Conservation (phyloP, 1,140 invertebrate genomes). For the Paralvinella palmiformis region DNA sequence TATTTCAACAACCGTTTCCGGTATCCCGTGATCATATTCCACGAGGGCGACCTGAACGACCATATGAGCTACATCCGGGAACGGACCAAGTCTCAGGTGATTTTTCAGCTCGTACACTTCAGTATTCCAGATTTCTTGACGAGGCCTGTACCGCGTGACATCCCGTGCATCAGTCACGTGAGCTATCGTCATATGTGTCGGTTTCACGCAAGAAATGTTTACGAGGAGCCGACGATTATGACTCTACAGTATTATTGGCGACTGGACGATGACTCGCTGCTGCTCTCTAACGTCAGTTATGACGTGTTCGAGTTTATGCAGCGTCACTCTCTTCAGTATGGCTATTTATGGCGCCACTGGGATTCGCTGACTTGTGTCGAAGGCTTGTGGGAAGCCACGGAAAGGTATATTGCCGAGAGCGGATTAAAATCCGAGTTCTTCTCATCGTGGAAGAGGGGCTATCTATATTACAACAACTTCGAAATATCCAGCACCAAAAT, state of each 20-base stretch:
- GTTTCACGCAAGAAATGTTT: neutral
- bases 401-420: neutral
- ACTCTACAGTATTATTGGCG: slow-evolving; percentile 1
- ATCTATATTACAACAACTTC: slow-evolving; percentile 11
- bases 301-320: slow-evolving; percentile 10
- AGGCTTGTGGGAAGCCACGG: slow-evolving; percentile 2
- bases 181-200: slow-evolving; percentile 11
- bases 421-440: neutral
- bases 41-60: neutral
- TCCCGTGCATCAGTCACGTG: neutral
- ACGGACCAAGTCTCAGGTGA: neutral
- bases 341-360: neutral
- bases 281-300: neutral
- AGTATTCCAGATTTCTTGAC: neutral
- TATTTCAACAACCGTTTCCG: neutral
- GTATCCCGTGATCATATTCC: slow-evolving; percentile 5
- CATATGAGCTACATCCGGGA: neutral
- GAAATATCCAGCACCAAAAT: neutral
- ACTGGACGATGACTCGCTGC: slow-evolving; percentile 9
- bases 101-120: neutral
- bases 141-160: neutral
- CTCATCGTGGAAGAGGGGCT: neutral
- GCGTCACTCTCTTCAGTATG: neutral
- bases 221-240: neutral
- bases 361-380: neutral